These are phyloP conservation scores for Catagonus wagneri DNA, from an alignment of 2,113 vertebrate species.

Conservation along the genomic window DNA sequence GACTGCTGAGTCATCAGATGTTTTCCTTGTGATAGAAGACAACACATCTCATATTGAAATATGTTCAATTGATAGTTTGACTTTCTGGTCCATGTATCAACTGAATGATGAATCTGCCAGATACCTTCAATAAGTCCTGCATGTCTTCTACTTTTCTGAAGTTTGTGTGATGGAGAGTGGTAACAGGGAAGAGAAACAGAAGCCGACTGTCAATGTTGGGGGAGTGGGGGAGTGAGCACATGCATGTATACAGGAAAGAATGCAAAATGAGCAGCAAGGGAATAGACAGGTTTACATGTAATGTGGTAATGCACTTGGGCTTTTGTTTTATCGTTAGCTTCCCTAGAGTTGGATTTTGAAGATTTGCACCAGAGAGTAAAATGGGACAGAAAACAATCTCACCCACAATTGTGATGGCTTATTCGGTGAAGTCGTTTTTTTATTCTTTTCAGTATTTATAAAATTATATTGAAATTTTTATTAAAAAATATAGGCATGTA, in stretches of 20 bases:
- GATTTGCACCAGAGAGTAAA: constrained; percentile 32
- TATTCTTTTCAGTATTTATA: background rate
- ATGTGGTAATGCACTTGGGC: background rate
- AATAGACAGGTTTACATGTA: background rate
- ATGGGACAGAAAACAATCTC: background rate
- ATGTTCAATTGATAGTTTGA: background rate
- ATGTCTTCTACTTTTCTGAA: background rate
- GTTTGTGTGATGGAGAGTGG: background rate
- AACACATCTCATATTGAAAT: background rate
- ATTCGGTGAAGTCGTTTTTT: background rate
- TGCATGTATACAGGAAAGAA: background rate
- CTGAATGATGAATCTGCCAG: background rate
- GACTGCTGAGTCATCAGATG: background rate
- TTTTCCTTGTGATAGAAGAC: background rate
- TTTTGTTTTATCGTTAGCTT: background rate
- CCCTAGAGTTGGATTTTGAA: background rate
- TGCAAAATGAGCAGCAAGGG: background rate
- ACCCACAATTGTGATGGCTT: background rate
- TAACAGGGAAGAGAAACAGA: background rate
- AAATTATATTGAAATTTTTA: background rate
- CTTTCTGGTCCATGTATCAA: background rate
- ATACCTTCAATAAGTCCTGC: background rate
- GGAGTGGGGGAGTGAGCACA: background rate
- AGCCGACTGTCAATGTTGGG: background rate
- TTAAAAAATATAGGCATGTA: background rate